Evolutionary conservation across 2,888 invertebrate species (phyloP), one percentile per base, ranked within the genome.

Genomic region (Invenusta paracnida): DNA sequence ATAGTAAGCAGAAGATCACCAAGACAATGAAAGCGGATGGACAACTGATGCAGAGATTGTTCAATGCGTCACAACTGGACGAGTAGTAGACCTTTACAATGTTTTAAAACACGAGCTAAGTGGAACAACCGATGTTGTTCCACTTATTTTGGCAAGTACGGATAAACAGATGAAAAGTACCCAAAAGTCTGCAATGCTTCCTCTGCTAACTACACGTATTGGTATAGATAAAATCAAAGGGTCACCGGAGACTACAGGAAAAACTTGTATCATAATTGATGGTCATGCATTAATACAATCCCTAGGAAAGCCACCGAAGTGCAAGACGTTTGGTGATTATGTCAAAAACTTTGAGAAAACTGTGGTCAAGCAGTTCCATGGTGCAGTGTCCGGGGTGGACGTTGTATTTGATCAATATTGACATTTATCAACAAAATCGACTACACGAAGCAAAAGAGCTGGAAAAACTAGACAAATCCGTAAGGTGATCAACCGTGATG

Each of bases 401-500:
- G 87, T 87, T 13, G 85, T 86, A 30, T 87, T 86, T 85, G 85
- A 85, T 84, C 83, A 85, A 29, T 87, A 87, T 83, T 0, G 84
- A 13, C 82, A 30, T 28, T 29, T 29, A 13, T 87, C 83, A 17
- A 87, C 87, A n/a, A 87, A 87, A 79, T 30, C 82, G 30, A 28
- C 48, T 5, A 87, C 86, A 5, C 82, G 86, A 30, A 31, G 25
- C 73, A 67, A 85, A 67, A 82, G 87, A 28, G 23, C n/a, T 84
- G 83, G 85, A 27, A 82, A 85, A 73, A 31, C 73, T 23, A 73
- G 73, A 73, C 73, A 73, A 73, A 73, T 73, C 73, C 73, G 73
- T 73, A 73, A 73, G 73, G 73, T 73, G 73, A 73, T 25, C 17
- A 73, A 73, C 48, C 5, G 31, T 79, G 0, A 86, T 5, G 85